Percentiles rank a stretch among this genome's conserved stretches.
Conservation (phyloP, 2,797 vertebrate species). For the Petrocephalus schoutedeni region DNA sequence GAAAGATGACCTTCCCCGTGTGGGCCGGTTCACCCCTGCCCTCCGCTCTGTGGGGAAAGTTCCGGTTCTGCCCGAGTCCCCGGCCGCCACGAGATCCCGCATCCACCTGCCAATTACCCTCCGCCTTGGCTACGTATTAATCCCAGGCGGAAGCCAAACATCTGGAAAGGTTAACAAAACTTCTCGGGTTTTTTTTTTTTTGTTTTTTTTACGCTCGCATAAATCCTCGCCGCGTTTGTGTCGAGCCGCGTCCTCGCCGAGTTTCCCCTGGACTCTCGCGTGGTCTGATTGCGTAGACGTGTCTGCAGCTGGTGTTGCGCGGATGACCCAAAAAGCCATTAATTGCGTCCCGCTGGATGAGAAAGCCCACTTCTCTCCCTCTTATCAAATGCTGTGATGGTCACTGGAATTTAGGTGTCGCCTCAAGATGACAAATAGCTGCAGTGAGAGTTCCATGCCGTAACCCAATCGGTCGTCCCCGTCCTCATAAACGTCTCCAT, state of each 20-base stretch:
- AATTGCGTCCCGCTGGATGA: neutral
- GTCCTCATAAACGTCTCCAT: neutral
- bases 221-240: neutral
- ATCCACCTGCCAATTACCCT: neutral
- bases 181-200: neutral
- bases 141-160: constrained; percentile 2
- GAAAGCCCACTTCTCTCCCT: neutral
- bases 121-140: neutral
- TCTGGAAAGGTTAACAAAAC: constrained; percentile 14
- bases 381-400: neutral
- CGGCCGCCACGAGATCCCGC: neutral
- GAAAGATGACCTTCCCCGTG: neutral
- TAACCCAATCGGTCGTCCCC: neutral
- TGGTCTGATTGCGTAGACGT: neutral
- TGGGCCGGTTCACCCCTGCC: neutral
- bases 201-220: neutral
- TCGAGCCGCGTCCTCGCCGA: neutral
- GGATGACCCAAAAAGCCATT: neutral
- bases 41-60: neutral
- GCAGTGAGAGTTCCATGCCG: neutral
- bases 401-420: neutral
- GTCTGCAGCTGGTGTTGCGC: neutral
- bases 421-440: neutral
- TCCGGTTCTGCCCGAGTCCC: neutral
- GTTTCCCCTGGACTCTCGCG: neutral